phyloP scores from a whole-genome alignment of 2,113 vertebrate species.

The Apteryx owenii region DNA sequence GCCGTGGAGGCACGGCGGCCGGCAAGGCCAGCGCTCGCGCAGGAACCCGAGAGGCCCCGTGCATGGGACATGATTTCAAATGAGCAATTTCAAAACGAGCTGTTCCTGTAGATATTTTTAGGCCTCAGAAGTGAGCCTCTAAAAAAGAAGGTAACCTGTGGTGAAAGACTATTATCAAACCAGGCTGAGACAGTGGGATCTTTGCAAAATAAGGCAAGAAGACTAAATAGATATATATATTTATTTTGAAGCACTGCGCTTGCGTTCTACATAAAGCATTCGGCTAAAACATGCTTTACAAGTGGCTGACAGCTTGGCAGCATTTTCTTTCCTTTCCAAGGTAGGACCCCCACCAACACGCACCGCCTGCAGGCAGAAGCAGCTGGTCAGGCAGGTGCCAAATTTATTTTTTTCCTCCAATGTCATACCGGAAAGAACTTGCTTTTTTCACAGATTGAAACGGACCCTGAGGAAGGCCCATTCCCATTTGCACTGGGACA shows the following conservation, averaged over 20 bases:
- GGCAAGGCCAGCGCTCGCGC: background rate
- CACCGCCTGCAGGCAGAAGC: background rate
- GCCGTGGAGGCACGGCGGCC: rapidly evolving
- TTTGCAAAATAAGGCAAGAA: background rate
- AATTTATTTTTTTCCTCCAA: background rate
- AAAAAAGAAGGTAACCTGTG: background rate
- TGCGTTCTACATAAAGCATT: background rate
- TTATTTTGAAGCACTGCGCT: background rate
- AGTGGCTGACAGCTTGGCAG: background rate
- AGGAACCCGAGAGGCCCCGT: rapidly evolving
- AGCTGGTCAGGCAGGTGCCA: too few species aligned
- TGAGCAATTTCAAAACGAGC: background rate
- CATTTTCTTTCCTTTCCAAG: background rate
- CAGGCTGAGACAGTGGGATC: background rate
- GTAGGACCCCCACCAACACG: background rate
- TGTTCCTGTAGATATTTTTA: background rate
- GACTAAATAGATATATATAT: background rate
- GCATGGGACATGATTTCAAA: rapidly evolving
- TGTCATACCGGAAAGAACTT: background rate
- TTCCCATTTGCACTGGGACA: background rate
- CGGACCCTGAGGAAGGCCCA: background rate
- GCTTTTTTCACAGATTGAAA: background rate
- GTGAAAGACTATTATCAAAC: background rate
- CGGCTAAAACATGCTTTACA: background rate
- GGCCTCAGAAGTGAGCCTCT: background rate